Percentiles rank a stretch among this genome's conserved stretches.
These are phyloP conservation scores for Lingula anatina DNA, from an alignment of 2,888 invertebrate species.

Conservation along the genomic window DNA sequence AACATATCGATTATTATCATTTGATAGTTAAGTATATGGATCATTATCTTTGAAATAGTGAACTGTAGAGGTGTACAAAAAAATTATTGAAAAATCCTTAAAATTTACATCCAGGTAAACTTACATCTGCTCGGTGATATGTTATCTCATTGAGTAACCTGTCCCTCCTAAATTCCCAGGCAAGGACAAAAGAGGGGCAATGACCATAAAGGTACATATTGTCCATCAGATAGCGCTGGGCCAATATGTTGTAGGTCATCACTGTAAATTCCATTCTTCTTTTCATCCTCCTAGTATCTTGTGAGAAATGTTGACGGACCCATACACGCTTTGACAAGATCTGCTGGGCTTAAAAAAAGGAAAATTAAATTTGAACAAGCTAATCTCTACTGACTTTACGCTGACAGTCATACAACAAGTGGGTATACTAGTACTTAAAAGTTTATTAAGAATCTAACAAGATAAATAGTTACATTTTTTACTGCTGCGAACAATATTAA, in stretches of 20 bases:
- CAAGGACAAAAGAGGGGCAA: constrained; percentile 60
- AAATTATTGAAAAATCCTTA: neutral
- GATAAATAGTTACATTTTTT: no score
- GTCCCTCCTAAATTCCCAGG: constrained; percentile 66
- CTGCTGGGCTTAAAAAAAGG: no score
- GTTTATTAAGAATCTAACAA: no score
- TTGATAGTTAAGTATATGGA: no score
- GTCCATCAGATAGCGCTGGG: constrained; percentile 72
- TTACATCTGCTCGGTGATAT: constrained; percentile 61
- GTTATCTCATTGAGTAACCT: constrained; percentile 61
- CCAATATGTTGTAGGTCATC: constrained; percentile 82
- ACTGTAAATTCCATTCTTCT: constrained; percentile 59
- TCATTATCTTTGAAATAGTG: neutral
- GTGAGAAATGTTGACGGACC: no score
- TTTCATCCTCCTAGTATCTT: neutral
- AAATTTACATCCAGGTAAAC: constrained; percentile 5
- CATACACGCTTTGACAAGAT: no score
- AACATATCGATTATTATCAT: no score
- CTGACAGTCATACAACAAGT: no score
- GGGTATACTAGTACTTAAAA: no score
- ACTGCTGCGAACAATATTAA: no score
- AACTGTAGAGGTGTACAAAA: neutral
- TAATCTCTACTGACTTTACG: no score
- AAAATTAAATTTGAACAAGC: no score
- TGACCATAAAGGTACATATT: constrained; percentile 69